Base-by-base conservation (phyloP, 2,888 invertebrate species). In the Ormia ochracea region DNA sequence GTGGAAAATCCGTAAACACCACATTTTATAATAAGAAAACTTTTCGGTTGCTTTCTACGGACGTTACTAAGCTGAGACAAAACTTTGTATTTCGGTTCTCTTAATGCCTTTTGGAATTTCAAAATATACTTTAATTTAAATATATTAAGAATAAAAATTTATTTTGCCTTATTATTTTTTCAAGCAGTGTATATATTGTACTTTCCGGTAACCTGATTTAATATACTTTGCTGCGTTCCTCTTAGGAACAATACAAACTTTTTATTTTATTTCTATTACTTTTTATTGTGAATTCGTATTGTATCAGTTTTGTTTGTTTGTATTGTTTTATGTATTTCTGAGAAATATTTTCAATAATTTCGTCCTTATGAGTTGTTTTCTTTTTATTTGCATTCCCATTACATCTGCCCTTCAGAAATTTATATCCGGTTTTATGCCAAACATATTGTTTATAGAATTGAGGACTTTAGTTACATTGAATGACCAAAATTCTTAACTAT, bases 391-490 rank as follows among this genome's bases (percentile, higher is more conserved):
- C 54, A 38, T 63, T 54, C 9, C 23, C 36, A 12, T 12, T 38
- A 26, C n/a, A 50, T 12, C 54, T 43, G 31, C 9, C 23, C 17
- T 36, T 45, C 23, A 43, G 12, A 48, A 36, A n/a, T 2, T 56
- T 14, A 33, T 70, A 28, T 31, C 43, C 52, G 36, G 19, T 65
- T 58, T 58, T 36, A 17, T 31, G 4, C 9, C 12, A 19, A 12
- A 21, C 3, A 28, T 41, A 43, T 63, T 41, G 56, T 50, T 70
- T 52, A 41, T 70, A 38, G 28, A 68, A 45, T 28, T 77, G 45
- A 43, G 66, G 72, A 61, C 43, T 68, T 61, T 61, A 68, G 45
- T 78, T 66, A 52, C 14, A 38, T 38, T 68, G 72, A 78, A 68
- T 72, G 78, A 56, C 72, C 68, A 23, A 31, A 66, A 73, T 68